These are phyloP conservation scores for Ligdia adustata DNA, from an alignment of 2,888 invertebrate species.

Conservation along the genomic window DNA sequence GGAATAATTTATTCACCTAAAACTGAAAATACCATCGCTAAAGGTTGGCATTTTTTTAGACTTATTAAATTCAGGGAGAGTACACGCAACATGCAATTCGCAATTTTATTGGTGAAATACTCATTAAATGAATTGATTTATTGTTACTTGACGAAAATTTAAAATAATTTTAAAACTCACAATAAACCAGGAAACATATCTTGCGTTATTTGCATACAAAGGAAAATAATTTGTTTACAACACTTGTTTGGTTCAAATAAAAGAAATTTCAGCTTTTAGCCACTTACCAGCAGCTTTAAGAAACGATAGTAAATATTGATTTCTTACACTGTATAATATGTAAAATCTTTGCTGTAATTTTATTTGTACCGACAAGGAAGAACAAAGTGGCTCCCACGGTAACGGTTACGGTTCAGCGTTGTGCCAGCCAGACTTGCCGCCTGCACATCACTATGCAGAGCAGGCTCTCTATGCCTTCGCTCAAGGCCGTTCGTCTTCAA, in stretches of 20 bases:
- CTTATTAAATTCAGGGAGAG: slow-evolving; percentile 40
- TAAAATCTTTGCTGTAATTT: no score
- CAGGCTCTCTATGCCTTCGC: slow-evolving; percentile 59
- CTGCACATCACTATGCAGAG: slow-evolving; percentile 58
- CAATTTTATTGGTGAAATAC: slow-evolving; percentile 4
- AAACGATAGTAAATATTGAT: slow-evolving; percentile 47
- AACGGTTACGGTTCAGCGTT: slow-evolving; percentile 22
- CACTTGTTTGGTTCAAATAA: background rate
- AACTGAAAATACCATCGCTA: slow-evolving; percentile 48
- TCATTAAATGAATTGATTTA: slow-evolving; percentile 3
- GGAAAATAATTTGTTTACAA: background rate
- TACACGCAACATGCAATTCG: slow-evolving; percentile 7
- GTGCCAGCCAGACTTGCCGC: slow-evolving; percentile 50
- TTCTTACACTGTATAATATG: no score
- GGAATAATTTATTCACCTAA: slow-evolving; percentile 44
- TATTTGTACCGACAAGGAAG: slow-evolving; percentile 43
- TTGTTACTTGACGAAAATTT: background rate
- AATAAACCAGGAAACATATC: background rate
- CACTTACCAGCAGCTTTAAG: no score
- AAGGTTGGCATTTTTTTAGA: slow-evolving; percentile 37
- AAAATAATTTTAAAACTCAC: background rate
- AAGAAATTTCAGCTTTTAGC: slow-evolving; percentile 3
- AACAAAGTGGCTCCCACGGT: slow-evolving; percentile 50
- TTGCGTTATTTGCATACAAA: slow-evolving; percentile 1
- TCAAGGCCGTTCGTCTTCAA: slow-evolving; percentile 58